Conservation (phyloP, 2,797 vertebrate species). For the Gastrophryne carolinensis region DNA sequence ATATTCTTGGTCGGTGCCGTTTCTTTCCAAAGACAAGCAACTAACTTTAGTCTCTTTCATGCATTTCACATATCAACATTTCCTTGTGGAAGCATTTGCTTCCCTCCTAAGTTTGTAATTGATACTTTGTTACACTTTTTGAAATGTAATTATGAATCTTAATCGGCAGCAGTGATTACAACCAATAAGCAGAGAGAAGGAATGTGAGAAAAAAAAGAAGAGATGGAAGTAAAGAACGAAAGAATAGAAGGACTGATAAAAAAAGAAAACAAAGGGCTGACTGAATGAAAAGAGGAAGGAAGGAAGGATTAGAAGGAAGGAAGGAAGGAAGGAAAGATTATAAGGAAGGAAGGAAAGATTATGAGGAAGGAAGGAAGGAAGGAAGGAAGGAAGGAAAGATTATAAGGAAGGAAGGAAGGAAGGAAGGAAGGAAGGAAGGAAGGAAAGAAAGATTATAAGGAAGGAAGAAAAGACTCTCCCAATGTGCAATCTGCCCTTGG, state of each 20-base stretch:
- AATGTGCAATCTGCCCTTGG: no score
- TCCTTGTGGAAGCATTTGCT: neutral
- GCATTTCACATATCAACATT: neutral
- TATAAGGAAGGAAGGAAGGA: neutral
- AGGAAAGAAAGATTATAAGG: neutral
- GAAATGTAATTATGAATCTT: constrained; percentile 5
- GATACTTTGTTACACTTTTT: neutral
- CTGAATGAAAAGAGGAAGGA: no score
- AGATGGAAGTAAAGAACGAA: neutral
- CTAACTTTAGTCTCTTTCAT: no score
- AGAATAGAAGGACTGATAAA: neutral
- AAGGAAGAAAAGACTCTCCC: neutral
- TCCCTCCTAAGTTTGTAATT: neutral
- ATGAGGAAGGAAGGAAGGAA: no score
- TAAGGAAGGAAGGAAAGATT: neutral
- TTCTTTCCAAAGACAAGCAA: no score
- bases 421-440: neutral
- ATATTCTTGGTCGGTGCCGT: no score
- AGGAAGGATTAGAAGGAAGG: no score
- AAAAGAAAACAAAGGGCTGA: neutral
- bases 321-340: neutral
- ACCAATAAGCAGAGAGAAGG: constrained; percentile 57
- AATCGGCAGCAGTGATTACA: constrained; percentile 56
- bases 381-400: no score
- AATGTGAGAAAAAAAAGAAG: no score